phyloP scores from a whole-genome alignment of 1,140 invertebrate species.

The Meloidogyne exigua region DNA sequence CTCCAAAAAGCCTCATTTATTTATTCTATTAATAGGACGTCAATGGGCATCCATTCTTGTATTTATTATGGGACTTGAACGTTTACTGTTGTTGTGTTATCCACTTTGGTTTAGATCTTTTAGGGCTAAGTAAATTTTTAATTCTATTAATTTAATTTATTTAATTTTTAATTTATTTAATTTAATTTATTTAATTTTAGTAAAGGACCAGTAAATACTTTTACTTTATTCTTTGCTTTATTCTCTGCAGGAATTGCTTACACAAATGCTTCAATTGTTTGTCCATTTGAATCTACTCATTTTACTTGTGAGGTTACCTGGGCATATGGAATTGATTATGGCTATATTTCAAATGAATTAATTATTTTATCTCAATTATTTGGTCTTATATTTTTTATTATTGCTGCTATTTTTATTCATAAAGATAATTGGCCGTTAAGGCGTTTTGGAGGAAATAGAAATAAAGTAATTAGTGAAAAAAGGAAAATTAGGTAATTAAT shows the following conservation, averaged over 20 bases:
- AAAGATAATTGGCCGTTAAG: background rate
- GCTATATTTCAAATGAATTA: slow-evolving; percentile 15
- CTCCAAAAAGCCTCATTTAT: slow-evolving; percentile 6
- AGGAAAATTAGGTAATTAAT: slow-evolving; percentile 4
- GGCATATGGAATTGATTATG: slow-evolving; percentile 20
- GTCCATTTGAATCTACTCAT: slow-evolving; percentile 9
- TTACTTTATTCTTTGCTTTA: slow-evolving; percentile 14
- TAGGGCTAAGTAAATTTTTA: slow-evolving; percentile 1
- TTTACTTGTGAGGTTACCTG: slow-evolving; percentile 20
- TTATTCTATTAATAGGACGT: background rate
- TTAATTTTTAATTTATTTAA: background rate
- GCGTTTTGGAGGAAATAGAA: slow-evolving; percentile 17
- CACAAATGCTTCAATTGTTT: slow-evolving; percentile 10
- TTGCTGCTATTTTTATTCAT: slow-evolving; percentile 8
- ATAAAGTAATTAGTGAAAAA: slow-evolving; percentile 14
- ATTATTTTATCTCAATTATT: slow-evolving; percentile 12
- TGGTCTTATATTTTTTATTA: slow-evolving; percentile 12
- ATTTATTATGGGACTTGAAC: slow-evolving; percentile 21
- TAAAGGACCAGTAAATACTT: slow-evolving; percentile 6
- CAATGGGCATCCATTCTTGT: slow-evolving; percentile 21
- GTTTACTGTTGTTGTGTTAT: slow-evolving; percentile 14
- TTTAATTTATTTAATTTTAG: background rate
- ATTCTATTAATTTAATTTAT: background rate
- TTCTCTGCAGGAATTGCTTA: slow-evolving; percentile 27
- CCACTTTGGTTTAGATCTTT: slow-evolving; percentile 22